Evolutionary conservation across 2,797 vertebrate species (phyloP).

Genomic region (Falco naumanni): DNA sequence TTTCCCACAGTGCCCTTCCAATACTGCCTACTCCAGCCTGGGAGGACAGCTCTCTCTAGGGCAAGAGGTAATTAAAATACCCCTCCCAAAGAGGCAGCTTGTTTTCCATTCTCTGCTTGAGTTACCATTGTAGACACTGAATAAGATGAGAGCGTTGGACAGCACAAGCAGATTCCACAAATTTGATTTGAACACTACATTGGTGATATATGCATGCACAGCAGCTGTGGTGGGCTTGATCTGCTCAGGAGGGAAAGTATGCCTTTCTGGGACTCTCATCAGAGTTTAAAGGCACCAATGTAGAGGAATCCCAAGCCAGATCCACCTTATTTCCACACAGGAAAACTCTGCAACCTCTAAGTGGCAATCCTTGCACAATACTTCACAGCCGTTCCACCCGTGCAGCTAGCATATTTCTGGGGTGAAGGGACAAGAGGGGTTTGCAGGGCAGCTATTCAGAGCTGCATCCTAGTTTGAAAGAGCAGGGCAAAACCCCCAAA

Average conservation of each 20-base stretch:
- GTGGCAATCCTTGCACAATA: background rate
- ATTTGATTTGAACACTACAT: background rate
- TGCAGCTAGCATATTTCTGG: background rate
- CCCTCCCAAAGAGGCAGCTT: background rate
- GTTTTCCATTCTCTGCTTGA: background rate
- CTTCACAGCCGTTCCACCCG: background rate
- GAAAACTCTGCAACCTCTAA: background rate
- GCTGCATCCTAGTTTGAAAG: background rate
- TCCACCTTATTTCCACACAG: background rate
- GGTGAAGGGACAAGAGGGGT: background rate
- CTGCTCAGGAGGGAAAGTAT: background rate
- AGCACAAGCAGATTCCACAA: background rate
- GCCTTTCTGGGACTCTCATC: background rate
- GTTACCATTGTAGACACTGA: background rate
- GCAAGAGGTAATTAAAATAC: conserved; percentile 22
- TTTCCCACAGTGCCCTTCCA: conserved; percentile 14
- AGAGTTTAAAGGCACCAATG: background rate
- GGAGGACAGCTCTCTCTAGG: conserved; percentile 22
- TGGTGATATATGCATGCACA: background rate
- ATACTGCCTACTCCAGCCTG: background rate
- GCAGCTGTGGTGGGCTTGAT: background rate
- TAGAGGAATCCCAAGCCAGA: background rate
- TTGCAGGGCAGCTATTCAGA: background rate
- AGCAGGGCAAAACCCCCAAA: background rate
- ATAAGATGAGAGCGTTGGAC: background rate